Base-by-base conservation (phyloP, 2,888 invertebrate genomes). In the Archips crataeganus region DNA sequence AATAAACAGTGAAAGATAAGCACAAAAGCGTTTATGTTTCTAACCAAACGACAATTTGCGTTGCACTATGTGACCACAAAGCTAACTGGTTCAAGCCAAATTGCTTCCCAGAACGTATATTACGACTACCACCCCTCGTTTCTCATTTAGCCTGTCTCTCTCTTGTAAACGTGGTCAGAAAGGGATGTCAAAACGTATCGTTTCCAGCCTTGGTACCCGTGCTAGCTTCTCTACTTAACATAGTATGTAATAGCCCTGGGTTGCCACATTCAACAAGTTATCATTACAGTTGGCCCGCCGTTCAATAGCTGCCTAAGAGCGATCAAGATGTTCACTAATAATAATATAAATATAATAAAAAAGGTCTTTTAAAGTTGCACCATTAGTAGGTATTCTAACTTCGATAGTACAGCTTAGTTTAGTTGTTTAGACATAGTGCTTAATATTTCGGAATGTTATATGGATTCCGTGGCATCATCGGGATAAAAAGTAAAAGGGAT, bases 1-100 rank as follows among this genome's bases (percentile, higher is more conserved):
- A 23, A 23, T 23, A 23, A 23, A 23, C 23, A 23, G 23, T 23
- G 23, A 23, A 23, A 23, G 23, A 2, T 0, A 10, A 54, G 9
- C 15, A 54, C 59, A 34, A 5, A 2, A 36, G 36, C 39, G n/a
- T 39, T 15, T 62, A 13, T 42, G 8, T 32, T 32, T 32, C 32
- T 32, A 49, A 64, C 32, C 49, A 49, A 63, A 61, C 10, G 13
- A 36, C 49, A 64, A 64, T 64, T 63, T 36, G 23, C 49, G 47
- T 47, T n/a, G 36, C n/a, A 49, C 49, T 60, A n/a, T 39, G 39
- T 4, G 8, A 36, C n/a, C 51, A 51, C n/a, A 39, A 32, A 47
- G 57, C 57, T 10, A 63, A 42, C 60, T 6, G 67, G 72, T 63
- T 49, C 47, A 63, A 39, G 51, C 72, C 72, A 59, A 68, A 73